phyloP scores from a whole-genome alignment of 1,140 invertebrate species.

The Eufriesea mexicana region DNA sequence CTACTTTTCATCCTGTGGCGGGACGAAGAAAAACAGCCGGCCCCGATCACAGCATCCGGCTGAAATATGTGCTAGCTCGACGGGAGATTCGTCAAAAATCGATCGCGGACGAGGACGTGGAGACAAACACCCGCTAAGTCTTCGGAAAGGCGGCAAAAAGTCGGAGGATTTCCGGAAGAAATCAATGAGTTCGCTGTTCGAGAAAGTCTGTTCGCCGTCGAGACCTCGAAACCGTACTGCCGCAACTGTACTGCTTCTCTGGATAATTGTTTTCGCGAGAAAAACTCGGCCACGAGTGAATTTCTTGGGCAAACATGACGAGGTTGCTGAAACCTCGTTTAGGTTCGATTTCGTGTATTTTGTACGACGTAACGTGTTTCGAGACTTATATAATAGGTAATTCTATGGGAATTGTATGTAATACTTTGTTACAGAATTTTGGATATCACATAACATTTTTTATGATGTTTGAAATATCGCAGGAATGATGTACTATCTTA shows the following conservation, averaged over 20 bases:
- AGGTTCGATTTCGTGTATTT: no score
- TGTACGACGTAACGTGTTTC: no score
- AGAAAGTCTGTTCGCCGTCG: not conserved
- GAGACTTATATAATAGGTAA: no score
- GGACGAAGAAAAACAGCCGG: not conserved
- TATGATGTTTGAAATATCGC: no score
- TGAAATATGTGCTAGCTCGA: not conserved
- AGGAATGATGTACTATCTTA: no score
- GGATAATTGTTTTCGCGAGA: not conserved
- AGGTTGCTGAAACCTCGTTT: no score
- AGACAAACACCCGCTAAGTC: not conserved
- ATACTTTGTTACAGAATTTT: no score
- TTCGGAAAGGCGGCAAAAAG: not conserved
- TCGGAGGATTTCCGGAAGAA: not conserved
- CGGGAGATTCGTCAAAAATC: slow-evolving; percentile 21
- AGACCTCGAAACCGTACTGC: not conserved
- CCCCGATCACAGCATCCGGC: not conserved
- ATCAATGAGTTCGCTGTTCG: not conserved
- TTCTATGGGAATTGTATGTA: no score
- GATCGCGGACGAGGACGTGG: not conserved
- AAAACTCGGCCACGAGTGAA: not conserved
- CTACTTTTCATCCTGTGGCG: not conserved
- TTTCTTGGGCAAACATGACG: not conserved
- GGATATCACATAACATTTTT: no score
- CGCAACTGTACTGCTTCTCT: not conserved